A percentile compares a stretch with the other conserved stretches of the same genome.
Conservation (phyloP, 2,888 invertebrate species). For the Eucera pruinosa region DNA sequence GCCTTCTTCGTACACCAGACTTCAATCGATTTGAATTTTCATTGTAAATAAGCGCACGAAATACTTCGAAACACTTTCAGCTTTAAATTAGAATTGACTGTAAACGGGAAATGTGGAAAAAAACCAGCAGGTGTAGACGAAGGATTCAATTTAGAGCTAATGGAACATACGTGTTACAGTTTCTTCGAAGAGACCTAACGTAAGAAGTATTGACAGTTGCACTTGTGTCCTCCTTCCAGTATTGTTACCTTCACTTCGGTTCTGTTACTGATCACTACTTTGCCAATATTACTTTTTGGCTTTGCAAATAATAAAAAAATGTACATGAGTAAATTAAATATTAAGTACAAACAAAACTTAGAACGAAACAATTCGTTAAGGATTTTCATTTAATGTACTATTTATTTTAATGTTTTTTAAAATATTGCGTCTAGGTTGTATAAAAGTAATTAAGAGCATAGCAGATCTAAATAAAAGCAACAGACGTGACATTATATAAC, state of each 20-base stretch:
- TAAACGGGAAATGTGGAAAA: slow-evolving; percentile 7
- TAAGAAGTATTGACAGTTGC: slow-evolving; percentile 42
- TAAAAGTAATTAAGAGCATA: too few species aligned
- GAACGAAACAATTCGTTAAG: too few species aligned
- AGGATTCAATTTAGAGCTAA: slow-evolving; percentile 49
- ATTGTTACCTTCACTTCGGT: too few species aligned
- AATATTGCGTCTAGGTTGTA: too few species aligned
- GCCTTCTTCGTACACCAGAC: too few species aligned
- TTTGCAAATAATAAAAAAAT: not conserved
- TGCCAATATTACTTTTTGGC: slow-evolving; percentile 11
- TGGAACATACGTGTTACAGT: slow-evolving; percentile 47
- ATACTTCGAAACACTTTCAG: slow-evolving; percentile 9
- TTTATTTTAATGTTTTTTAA: too few species aligned
- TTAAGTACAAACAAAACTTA: too few species aligned
- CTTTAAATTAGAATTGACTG: slow-evolving; percentile 48
- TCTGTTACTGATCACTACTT: not conserved
- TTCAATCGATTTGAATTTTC: too few species aligned
- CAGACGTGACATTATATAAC: too few species aligned
- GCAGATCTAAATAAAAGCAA: too few species aligned
- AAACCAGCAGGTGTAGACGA: slow-evolving; percentile 44
- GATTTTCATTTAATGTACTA: too few species aligned
- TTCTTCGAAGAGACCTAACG: slow-evolving; percentile 19
- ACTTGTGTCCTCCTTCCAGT: slow-evolving; percentile 37
- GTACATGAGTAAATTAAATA: too few species aligned
- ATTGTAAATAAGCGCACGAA: not conserved